A percentile compares a stretch with the other conserved stretches of the same genome.
These are phyloP conservation scores for Eufriesea mexicana DNA, from an alignment of 1,140 invertebrate genomes.

Conservation along the genomic window DNA sequence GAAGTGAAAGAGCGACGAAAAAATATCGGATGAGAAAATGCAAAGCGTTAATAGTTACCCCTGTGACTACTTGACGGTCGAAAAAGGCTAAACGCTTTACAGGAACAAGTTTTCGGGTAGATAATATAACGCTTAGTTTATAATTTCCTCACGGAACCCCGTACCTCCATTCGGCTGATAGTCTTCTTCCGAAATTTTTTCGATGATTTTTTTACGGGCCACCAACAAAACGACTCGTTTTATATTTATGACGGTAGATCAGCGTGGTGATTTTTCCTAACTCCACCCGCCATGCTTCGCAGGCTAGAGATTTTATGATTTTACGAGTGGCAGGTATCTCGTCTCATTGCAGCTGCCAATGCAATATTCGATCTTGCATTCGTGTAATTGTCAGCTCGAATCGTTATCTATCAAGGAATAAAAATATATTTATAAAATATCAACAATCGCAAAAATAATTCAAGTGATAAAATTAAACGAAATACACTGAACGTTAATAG, in stretches of 20 bases:
- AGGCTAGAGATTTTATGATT: constrained; percentile 57
- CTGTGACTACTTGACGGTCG: constrained; percentile 24
- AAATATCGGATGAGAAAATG: neutral
- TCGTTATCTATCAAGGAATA: neutral
- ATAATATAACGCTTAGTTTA: constrained; percentile 44
- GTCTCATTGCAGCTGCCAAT: neutral
- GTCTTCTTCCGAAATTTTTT: constrained; percentile 57
- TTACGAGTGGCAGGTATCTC: constrained; percentile 35
- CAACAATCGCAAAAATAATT: too few relatives aligned
- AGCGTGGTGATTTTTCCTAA: constrained; percentile 54
- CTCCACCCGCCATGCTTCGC: neutral
- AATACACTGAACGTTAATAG: too few relatives aligned
- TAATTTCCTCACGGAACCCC: constrained; percentile 6
- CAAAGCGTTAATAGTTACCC: neutral
- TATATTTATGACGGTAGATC: constrained; percentile 72
- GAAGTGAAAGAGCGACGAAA: neutral
- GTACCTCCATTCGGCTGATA: neutral
- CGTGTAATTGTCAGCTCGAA: neutral
- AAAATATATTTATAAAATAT: too few relatives aligned
- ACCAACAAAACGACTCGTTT: constrained; percentile 68
- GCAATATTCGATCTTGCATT: neutral
- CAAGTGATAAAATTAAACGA: too few relatives aligned
- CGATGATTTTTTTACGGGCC: constrained; percentile 74
- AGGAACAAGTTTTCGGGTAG: neutral
- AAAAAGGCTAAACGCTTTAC: constrained; percentile 29